A percentile compares a stretch with the other conserved stretches of the same genome.
Conservation (phyloP, 2,113 vertebrate species). For the Perca schrenkii region DNA sequence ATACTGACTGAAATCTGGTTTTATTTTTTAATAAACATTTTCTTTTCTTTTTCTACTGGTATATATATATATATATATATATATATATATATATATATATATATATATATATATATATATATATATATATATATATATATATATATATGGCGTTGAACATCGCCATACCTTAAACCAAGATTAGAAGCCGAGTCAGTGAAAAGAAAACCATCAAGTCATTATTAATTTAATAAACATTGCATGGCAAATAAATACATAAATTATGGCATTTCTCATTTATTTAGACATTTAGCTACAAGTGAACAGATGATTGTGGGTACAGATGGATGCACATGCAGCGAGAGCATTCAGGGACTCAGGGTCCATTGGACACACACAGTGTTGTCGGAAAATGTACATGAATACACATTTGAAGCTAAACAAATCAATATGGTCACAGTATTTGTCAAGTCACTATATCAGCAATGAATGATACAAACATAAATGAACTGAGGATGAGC, state of each 20-base stretch:
- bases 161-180: neutral
- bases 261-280: conserved; percentile 58
- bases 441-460: conserved; percentile 31
- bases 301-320: conserved; percentile 41
- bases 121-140: too few relatives aligned
- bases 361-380: conserved; percentile 30
- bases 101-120: too few relatives aligned
- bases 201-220: neutral
- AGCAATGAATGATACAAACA: conserved; percentile 8
- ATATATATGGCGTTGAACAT: too few relatives aligned
- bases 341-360: conserved; percentile 44
- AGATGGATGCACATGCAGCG: conserved; percentile 69
- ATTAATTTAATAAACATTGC: neutral
- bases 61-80: too few relatives aligned
- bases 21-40: too few relatives aligned
- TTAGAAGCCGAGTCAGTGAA: neutral
- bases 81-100: too few relatives aligned
- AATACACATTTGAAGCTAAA: conserved; percentile 16
- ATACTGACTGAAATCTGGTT: too few relatives aligned
- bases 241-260: neutral
- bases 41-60: too few relatives aligned
- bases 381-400: neutral
- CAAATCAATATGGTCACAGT: conserved; percentile 39
- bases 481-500: conserved; percentile 11
- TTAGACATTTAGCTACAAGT: conserved; percentile 47